Percentiles rank a stretch among this genome's conserved stretches.
phyloP scores from a whole-genome alignment of 2,797 vertebrate genomes.

The Pterois miles region DNA sequence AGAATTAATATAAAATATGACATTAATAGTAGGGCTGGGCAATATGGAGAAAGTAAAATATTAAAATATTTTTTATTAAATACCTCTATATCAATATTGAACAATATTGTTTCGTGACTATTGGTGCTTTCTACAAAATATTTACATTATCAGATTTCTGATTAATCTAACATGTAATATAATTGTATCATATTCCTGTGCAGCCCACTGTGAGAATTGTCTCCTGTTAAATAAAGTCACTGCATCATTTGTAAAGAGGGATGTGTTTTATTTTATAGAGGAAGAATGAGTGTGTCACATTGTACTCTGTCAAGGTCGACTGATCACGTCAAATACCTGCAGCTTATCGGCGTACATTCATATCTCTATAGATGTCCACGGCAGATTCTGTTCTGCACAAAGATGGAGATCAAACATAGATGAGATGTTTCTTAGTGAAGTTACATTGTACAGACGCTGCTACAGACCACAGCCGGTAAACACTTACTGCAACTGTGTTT shows the following conservation, averaged over 20 bases:
- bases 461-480: constrained; percentile 27
- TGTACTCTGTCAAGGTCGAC: constrained; percentile 3
- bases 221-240: constrained; percentile 46
- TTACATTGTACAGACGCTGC: constrained; percentile 17
- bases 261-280: constrained; percentile 29
- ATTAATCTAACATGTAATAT: constrained; percentile 1
- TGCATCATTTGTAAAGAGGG: constrained; percentile 34
- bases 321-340: constrained; percentile 4
- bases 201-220: constrained; percentile 1
- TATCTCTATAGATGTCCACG: neutral
- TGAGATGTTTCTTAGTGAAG: constrained; percentile 11
- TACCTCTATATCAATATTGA: too few species aligned
- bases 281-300: neutral
- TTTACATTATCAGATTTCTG: too few species aligned
- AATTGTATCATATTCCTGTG: constrained; percentile 5
- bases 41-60: too few species aligned
- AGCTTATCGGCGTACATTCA: neutral
- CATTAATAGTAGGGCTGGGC: neutral
- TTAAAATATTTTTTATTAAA: too few species aligned
- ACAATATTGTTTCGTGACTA: too few species aligned
- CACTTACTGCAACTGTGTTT: constrained; percentile 22
- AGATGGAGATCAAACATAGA: constrained; percentile 1
- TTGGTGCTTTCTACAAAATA: too few species aligned
- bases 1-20: neutral
- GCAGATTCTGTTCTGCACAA: constrained; percentile 3